These are phyloP conservation scores for Manis pentadactyla DNA, from an alignment of 2,797 vertebrate species.

Conservation along the genomic window DNA sequence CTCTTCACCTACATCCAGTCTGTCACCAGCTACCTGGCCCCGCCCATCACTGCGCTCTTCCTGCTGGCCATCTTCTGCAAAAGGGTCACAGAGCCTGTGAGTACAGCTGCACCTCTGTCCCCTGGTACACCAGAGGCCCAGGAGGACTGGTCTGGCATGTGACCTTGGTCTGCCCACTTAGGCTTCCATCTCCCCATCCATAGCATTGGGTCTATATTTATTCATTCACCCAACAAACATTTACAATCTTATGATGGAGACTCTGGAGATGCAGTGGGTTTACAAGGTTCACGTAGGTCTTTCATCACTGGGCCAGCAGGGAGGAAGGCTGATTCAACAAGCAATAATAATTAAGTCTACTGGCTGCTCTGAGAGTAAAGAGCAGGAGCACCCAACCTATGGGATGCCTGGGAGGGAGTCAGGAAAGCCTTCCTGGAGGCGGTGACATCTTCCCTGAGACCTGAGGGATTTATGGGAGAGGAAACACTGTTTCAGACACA, in stretches of 20 bases:
- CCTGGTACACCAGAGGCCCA: not conserved
- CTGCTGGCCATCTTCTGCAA: conserved; percentile 96
- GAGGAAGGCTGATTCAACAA: not conserved
- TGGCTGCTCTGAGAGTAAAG: not conserved
- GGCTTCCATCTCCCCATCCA: not conserved
- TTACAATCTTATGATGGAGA: not conserved
- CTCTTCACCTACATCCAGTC: conserved; percentile 97
- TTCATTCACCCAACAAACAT: not conserved
- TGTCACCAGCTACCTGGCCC: conserved; percentile 94
- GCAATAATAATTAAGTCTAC: not conserved
- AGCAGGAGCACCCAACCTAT: not conserved
- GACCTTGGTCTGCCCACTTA: not conserved
- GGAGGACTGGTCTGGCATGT: not conserved
- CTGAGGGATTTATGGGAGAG: not conserved
- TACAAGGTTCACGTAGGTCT: not conserved
- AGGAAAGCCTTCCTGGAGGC: not conserved
- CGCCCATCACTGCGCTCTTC: conserved; percentile 96
- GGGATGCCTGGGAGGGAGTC: not conserved
- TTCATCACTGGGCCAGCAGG: not conserved
- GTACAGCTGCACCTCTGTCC: conserved; percentile 57
- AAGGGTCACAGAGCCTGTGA: conserved; percentile 95
- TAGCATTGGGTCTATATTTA: not conserved
- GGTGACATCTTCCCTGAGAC: not conserved
- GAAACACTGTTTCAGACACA: not conserved
- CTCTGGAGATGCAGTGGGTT: not conserved